Conservation (phyloP, 1,140 invertebrate species). For the Ectropis grisescens region DNA sequence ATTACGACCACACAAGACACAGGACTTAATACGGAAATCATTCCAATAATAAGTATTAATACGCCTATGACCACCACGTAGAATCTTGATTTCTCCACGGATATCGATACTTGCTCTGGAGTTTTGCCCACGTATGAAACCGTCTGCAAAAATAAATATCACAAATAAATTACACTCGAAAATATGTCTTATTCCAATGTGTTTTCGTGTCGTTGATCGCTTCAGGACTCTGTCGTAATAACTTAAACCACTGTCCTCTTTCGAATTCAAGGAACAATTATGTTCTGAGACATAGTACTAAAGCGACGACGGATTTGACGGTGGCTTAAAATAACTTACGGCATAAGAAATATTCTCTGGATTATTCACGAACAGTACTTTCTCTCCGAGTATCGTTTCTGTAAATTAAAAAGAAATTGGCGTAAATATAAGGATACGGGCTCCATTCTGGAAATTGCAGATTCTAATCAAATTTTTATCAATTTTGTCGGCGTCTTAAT, state of each 20-base stretch:
- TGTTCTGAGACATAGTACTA: too few relatives aligned
- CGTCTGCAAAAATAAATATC: slow-evolving; percentile 41
- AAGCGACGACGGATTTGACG: too few relatives aligned
- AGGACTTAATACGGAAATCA: too few relatives aligned
- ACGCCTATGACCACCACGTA: slow-evolving; percentile 18
- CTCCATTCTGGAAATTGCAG: too few relatives aligned
- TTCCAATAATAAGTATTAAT: slow-evolving; percentile 13
- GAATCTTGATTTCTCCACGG: slow-evolving; percentile 13
- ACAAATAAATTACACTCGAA: slow-evolving; percentile 1
- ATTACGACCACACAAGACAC: slow-evolving; percentile 15
- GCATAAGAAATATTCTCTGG: slow-evolving; percentile 31
- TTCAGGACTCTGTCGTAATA: too few relatives aligned
- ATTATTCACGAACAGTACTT: slow-evolving; percentile 38
- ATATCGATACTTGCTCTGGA: slow-evolving; percentile 23
- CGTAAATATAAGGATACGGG: too few relatives aligned
- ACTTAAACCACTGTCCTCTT: too few relatives aligned
- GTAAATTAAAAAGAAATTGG: slow-evolving; percentile 27
- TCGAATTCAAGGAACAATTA: too few relatives aligned
- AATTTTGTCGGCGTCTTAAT: too few relatives aligned
- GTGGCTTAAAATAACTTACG: slow-evolving; percentile 39
- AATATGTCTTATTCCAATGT: too few relatives aligned
- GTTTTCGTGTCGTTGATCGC: too few relatives aligned
- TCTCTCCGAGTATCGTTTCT: slow-evolving; percentile 48
- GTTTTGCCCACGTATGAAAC: slow-evolving; percentile 23
- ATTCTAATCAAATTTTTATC: too few relatives aligned